These are phyloP conservation scores for Tricholaema leucomelas DNA, from an alignment of 2,113 vertebrate species.

Conservation along the genomic window DNA sequence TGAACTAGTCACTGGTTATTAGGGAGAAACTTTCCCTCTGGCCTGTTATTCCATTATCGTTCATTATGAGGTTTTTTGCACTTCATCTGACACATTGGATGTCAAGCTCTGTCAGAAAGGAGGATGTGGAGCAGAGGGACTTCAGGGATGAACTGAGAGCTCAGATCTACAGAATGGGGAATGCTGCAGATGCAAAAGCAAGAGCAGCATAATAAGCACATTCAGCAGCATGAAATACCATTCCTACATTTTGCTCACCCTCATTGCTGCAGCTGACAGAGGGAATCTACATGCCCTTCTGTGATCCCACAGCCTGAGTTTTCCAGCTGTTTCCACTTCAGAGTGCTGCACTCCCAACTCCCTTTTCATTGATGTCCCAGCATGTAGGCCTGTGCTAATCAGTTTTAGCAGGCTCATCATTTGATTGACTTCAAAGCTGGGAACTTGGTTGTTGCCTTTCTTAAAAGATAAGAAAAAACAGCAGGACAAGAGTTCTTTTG, in stretches of 20 bases:
- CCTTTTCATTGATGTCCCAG: not conserved
- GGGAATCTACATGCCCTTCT: not conserved
- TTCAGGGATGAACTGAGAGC: not conserved
- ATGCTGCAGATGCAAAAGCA: not conserved
- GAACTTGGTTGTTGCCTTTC: not conserved
- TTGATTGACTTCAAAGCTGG: constrained; percentile 42
- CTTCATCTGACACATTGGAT: not conserved
- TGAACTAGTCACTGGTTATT: not conserved
- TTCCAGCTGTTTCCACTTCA: not conserved
- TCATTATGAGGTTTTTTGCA: not conserved
- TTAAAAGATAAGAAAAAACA: constrained; percentile 30
- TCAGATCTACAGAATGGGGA: not conserved
- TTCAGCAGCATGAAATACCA: not conserved
- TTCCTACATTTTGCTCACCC: not conserved
- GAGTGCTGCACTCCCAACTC: not conserved
- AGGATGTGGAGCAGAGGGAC: fast-evolving
- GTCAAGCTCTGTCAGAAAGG: not conserved
- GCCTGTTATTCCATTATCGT: not conserved
- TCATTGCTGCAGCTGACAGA: not conserved
- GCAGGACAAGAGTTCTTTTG: constrained; percentile 17
- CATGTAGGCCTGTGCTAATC: not conserved
- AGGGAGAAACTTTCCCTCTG: constrained; percentile 14
- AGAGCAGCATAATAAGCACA: not conserved
- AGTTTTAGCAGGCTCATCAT: constrained; percentile 13
- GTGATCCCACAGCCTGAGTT: not conserved